These are phyloP conservation scores for Lophochroa leadbeateri DNA, from an alignment of 2,113 vertebrate species.

Conservation along the genomic window DNA sequence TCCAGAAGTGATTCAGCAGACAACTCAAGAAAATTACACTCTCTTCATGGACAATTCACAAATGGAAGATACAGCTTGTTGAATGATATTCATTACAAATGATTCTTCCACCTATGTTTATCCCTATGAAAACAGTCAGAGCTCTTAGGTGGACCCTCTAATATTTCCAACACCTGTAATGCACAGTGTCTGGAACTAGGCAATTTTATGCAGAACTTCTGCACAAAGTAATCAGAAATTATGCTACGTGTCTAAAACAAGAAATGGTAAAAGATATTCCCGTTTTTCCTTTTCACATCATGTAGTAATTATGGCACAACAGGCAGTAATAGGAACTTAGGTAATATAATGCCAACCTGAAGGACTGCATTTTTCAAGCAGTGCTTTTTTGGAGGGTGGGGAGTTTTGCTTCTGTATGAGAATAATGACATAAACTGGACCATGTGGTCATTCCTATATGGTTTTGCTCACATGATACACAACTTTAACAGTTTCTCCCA, in stretches of 20 bases:
- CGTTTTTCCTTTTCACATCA: neutral
- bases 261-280: neutral
- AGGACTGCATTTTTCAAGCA: neutral
- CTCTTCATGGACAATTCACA: neutral
- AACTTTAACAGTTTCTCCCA: neutral
- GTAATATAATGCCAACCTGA: neutral
- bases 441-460: neutral
- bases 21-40: slow-evolving; percentile 32
- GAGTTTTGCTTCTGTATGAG: neutral
- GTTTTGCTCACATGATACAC: neutral
- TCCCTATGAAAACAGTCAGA: slow-evolving; percentile 5
- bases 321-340: neutral
- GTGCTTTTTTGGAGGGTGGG: neutral
- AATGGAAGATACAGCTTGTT: slow-evolving; percentile 10
- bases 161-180: neutral
- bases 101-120: neutral
- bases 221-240: neutral
- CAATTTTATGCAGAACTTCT: neutral
- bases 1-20: slow-evolving; percentile 42
- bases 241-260: neutral
- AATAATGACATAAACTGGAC: neutral
- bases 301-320: neutral
- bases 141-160: neutral
- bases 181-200: neutral
- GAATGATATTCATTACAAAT: slow-evolving; percentile 22